A percentile compares a stretch with the other conserved stretches of the same genome.
Evolutionary conservation across 1,140 invertebrate genomes (phyloP).

Genomic region (Atta texana): DNA sequence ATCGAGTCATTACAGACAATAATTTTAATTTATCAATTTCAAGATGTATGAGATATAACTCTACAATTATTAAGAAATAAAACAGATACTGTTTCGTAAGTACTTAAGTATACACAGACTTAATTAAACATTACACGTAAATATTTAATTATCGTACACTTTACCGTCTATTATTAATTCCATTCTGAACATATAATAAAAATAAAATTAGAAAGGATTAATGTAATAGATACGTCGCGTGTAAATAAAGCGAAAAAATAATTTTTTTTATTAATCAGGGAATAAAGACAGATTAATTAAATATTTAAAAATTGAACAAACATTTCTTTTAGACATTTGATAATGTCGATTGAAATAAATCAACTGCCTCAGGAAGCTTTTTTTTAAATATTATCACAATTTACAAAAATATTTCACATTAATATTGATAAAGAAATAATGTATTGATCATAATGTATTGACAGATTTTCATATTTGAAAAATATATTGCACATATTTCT

Average conservation of each 20-base stretch:
- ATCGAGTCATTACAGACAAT: not conserved
- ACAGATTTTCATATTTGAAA: not conserved
- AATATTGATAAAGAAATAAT: not conserved
- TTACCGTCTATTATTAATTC: not conserved
- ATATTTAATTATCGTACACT: not conserved
- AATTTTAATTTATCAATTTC: conserved; percentile 11
- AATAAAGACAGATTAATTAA: not conserved
- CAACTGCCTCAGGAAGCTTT: not conserved
- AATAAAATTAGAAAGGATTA: not conserved
- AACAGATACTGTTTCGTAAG: not conserved
- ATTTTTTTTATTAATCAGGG: not conserved
- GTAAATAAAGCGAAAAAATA: not conserved
- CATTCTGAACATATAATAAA: not conserved
- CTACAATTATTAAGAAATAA: not conserved
- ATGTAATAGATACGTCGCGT: not conserved
- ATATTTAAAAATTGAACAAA: not conserved
- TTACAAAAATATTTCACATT: not conserved
- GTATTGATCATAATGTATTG: not conserved
- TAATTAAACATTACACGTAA: not conserved
- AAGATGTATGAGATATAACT: conserved; percentile 4
- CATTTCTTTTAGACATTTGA: not conserved
- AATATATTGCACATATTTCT: not conserved
- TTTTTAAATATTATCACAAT: not conserved
- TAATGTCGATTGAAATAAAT: not conserved
- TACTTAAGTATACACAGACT: not conserved